Evolutionary conservation across 2,888 invertebrate genomes (phyloP), one percentile per base, ranked within the genome.

Genomic region (Gastrophysa polygoni): DNA sequence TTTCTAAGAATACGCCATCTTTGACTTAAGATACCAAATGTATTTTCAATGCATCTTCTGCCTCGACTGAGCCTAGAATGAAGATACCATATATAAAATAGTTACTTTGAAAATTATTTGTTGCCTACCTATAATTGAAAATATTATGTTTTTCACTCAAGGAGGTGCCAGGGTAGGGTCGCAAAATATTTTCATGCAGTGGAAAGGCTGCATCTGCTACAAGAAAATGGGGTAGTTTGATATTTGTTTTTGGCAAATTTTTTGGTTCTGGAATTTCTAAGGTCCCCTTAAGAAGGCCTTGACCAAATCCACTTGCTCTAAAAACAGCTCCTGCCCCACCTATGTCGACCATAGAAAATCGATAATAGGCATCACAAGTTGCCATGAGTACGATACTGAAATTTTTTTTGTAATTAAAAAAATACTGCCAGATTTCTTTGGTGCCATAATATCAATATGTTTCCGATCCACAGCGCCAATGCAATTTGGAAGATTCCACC

Each of bases 311-410:
- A 16, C 29, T 29, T 7, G 24, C 20, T 14, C 21, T 16, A 16
- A 56, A 56, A 28, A 47, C 28, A 29, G 21, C 10, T 32, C 56
- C 76, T 64, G 69, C 71, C 48, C 66, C 66, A 29, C 79, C 77
- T 51, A 75, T 71, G 64, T 76, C 74, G 14, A 73, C 68, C 52
- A 68, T 66, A 24, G 68, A 61, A 71, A 79, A 79, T 47, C 61
- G 63, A 63, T 74, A 75, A 14, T 73, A 66, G 1, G 71, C 70
- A 61, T 75, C 73, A 54, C 74, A 75, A 44, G 70, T 52, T 28
- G 73, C 76, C 64, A 77, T 68, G 71, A 54, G 75, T 16, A 63
- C 59, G 3, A 68, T 51, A 43, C 61, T 56, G 48, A 2, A 48
- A 47, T 24, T 24, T 24, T 24, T 24, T 24, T 24, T 24, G 24